phyloP scores from a whole-genome alignment of 2,113 vertebrate species.

The Oncorhynchus masou region DNA sequence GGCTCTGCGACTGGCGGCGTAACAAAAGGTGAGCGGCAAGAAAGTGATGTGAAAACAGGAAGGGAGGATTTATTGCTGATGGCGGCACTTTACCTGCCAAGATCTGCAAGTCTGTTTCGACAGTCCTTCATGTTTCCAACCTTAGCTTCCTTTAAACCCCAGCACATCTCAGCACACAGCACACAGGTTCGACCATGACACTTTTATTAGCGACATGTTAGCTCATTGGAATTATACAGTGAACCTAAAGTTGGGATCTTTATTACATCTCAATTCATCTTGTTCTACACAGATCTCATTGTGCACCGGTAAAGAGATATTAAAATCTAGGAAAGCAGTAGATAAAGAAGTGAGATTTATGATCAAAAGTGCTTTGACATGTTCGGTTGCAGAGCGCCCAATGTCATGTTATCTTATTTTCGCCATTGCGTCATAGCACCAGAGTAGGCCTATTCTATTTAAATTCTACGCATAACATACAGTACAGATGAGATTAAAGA shows the following conservation, averaged over 20 bases:
- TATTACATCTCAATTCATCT: constrained; percentile 31
- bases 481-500: neutral
- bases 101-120: constrained; percentile 4
- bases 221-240: constrained; percentile 25
- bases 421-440: neutral
- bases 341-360: neutral
- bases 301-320: constrained; percentile 21
- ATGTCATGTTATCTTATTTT: neutral
- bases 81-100: constrained; percentile 13
- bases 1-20: constrained; percentile 4
- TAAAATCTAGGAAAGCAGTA: constrained; percentile 17
- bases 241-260: constrained; percentile 9
- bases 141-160: constrained; percentile 1
- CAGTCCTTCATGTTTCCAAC: neutral
- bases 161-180: neutral
- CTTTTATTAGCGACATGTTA: constrained; percentile 34
- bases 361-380: constrained; percentile 1
- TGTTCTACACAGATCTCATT: constrained; percentile 19
- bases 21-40: constrained; percentile 9
- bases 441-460: neutral
- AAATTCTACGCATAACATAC: neutral
- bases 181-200: constrained; percentile 17
- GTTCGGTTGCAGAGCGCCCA: neutral
- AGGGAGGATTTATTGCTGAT: constrained; percentile 20
- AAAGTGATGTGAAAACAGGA: constrained; percentile 10